Percentiles rank a stretch among this genome's conserved stretches.
phyloP scores from a whole-genome alignment of 2,888 invertebrate species.

The Pterostichus madidus region DNA sequence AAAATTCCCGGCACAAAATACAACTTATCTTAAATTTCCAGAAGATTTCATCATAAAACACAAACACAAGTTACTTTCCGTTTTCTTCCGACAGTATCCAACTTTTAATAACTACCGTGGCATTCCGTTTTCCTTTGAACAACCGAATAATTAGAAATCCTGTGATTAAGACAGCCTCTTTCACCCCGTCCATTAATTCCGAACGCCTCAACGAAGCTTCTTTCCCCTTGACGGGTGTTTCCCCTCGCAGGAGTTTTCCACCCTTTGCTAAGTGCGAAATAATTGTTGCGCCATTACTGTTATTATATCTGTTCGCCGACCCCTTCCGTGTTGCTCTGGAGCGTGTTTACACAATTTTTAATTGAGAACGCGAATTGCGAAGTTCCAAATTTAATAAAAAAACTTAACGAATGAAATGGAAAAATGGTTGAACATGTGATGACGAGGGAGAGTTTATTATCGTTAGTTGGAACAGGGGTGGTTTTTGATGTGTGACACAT shows the following conservation, averaged over 20 bases:
- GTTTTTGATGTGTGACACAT: neutral
- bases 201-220: neutral
- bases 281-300: slow-evolving; percentile 59
- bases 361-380: slow-evolving; percentile 30
- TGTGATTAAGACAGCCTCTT: slow-evolving; percentile 48
- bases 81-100: slow-evolving; percentile 32
- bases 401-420: slow-evolving; percentile 21
- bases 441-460: slow-evolving; percentile 15
- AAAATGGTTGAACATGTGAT: neutral
- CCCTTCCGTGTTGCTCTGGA: neutral
- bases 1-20: slow-evolving; percentile 21
- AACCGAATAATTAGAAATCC: slow-evolving; percentile 54
- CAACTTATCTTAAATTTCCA: slow-evolving; percentile 44
- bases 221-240: neutral
- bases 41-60: slow-evolving; percentile 41
- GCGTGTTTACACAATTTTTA: slow-evolving; percentile 56
- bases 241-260: neutral
- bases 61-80: slow-evolving; percentile 50
- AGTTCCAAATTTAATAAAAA: slow-evolving; percentile 57
- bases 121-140: slow-evolving; percentile 44
- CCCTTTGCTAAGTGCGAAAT: slow-evolving; percentile 41
- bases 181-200: slow-evolving; percentile 19
- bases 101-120: slow-evolving; percentile 45
- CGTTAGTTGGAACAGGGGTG: neutral
- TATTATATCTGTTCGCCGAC: slow-evolving; percentile 55